Percentiles rank a stretch among this genome's conserved stretches.
These are phyloP conservation scores for Phymastichus coffea DNA, from an alignment of 1,140 invertebrate species.

Conservation along the genomic window DNA sequence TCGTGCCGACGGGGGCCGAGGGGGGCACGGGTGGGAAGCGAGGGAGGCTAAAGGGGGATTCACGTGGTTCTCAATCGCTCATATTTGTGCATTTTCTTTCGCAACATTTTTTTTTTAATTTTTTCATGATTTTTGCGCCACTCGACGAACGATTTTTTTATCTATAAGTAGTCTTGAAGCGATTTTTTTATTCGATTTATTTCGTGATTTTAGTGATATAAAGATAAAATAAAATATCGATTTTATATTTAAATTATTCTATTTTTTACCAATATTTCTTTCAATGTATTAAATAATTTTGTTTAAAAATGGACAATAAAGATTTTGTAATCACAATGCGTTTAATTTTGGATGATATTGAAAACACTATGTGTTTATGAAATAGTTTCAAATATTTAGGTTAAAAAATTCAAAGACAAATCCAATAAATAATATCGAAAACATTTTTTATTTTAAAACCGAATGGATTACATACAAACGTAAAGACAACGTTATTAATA, in stretches of 20 bases:
- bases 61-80: constrained; percentile 39
- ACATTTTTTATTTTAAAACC: not conserved
- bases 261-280: not conserved
- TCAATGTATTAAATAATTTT: not conserved
- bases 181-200: not conserved
- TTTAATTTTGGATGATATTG: too few species aligned
- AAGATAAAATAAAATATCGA: not conserved
- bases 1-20: not conserved
- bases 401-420: too few species aligned
- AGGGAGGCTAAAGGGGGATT: constrained; percentile 30
- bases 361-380: too few species aligned
- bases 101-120: not conserved
- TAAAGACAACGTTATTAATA: not conserved
- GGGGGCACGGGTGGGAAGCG: constrained; percentile 8
- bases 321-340: too few species aligned
- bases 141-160: too few species aligned
- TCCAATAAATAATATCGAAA: too few species aligned
- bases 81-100: constrained; percentile 12
- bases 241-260: not conserved
- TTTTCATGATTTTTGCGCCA: too few species aligned
- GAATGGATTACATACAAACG: not conserved
- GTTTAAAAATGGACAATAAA: not conserved
- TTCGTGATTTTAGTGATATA: not conserved
- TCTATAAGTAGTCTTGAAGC: not conserved
- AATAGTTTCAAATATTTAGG: too few species aligned